Base-by-base conservation (phyloP, 2,113 vertebrate genomes). In the Mustela nigripes region DNA sequence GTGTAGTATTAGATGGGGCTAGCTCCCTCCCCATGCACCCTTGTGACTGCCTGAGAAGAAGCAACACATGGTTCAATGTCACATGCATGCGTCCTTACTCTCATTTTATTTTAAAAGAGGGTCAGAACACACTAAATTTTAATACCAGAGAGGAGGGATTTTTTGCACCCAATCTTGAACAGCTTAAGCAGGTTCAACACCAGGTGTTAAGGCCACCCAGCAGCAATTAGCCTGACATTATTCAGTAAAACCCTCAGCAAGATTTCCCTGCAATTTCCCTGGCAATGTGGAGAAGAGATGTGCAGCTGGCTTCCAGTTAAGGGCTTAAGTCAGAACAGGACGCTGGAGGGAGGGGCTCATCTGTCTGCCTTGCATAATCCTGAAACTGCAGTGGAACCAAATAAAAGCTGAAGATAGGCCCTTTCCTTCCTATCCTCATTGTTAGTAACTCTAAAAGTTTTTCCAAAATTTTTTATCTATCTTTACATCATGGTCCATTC, bases 391-490 rank as follows among this genome's bases (percentile, higher is more conserved):
- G 50, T 0, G 3, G 81, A 89, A 89, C 78, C 67, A 95, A 96
- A 71, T 58, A 97, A 94, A 94, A 95, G 50, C 39, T 82, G 81
- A 89, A 88, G 84, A 73, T n/a, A 81, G 11, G 53, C 36, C 48
- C 71, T 92, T 95, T 81, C 42, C 73, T 95, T 96, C 71, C 79
- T 65, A 63, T 48, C 58, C 19, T 96, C 62, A 56, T 28, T 63
- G 33, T 39, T 80, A 96, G 42, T 53, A 97, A 95, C 48, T 89
- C 11, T 62, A 62, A 22, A 94, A 14, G 53, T 53, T 89, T 89
- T 74, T 26, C 53, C 33, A 92, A 86, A 93, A 58, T 14, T 56
- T 82, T 84, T 48, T 33, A 87, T 73, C 50, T 96, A 56, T 65
- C 58, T 69, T 89, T 90, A 73, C 0, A 7, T 71, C 45, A 50